Conservation (phyloP, 2,888 invertebrate genomes). For the Taenaris catops region DNA sequence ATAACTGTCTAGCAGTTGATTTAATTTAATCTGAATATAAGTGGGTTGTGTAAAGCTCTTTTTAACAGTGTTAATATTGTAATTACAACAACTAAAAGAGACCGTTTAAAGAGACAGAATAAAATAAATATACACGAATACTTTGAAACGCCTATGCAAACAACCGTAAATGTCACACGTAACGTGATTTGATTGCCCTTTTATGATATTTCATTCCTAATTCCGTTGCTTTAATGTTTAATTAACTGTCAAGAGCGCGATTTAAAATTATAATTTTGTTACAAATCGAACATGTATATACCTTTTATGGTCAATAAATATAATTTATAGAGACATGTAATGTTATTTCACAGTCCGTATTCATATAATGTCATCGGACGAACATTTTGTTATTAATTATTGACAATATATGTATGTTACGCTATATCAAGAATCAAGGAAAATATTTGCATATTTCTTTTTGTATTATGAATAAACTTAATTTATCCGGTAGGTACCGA, state of each 20-base stretch:
- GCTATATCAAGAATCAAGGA: no score
- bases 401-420: not conserved
- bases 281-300: conserved; percentile 23
- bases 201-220: conserved; percentile 30
- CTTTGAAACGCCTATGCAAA: conserved; percentile 23
- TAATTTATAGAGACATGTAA: conserved; percentile 20
- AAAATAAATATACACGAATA: conserved; percentile 14
- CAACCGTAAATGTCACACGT: conserved; percentile 33
- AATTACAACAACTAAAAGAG: conserved; percentile 1
- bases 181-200: conserved; percentile 37
- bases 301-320: conserved; percentile 29
- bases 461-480: no score
- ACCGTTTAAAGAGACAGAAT: not conserved
- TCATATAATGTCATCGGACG: conserved; percentile 13
- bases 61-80: not conserved
- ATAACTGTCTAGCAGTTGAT: no score
- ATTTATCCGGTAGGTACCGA: no score
- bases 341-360: conserved; percentile 11
- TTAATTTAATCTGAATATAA: no score
- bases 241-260: conserved; percentile 29
- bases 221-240: conserved; percentile 22
- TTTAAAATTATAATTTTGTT: conserved; percentile 30
- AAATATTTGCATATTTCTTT: no score
- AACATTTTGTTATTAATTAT: conserved; percentile 5
- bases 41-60: not conserved